phyloP scores from a whole-genome alignment of 2,888 invertebrate species.

The Boloria euphrosyne region DNA sequence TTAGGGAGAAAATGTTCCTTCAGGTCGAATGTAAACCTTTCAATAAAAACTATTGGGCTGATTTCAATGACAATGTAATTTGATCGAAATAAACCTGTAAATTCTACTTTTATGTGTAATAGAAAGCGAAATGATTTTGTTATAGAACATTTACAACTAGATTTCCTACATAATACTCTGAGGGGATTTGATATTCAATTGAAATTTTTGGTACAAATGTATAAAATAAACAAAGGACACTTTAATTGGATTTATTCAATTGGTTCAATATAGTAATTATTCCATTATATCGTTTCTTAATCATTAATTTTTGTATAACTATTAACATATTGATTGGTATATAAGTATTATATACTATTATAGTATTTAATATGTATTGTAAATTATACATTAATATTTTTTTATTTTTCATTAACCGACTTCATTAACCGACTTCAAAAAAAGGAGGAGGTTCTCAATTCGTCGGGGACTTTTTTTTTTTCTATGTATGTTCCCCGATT shows the following conservation, averaged over 20 bases:
- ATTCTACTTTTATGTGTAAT: slow-evolving; percentile 33
- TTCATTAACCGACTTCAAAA: no score
- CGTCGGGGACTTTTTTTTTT: no score
- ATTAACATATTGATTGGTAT: no score
- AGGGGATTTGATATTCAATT: slow-evolving; percentile 2
- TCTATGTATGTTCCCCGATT: no score
- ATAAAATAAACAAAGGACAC: slow-evolving; percentile 13
- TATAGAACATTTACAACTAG: not conserved
- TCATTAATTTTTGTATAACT: no score
- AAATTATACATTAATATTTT: no score
- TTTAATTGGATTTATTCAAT: slow-evolving; percentile 11
- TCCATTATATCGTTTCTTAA: no score
- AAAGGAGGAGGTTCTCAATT: no score
- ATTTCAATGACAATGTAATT: slow-evolving; percentile 42
- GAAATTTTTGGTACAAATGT: slow-evolving; percentile 1
- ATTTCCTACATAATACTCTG: not conserved
- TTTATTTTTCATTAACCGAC: no score
- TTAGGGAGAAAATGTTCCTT: slow-evolving; percentile 47
- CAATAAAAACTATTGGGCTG: slow-evolving; percentile 44
- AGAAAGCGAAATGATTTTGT: slow-evolving; percentile 18
- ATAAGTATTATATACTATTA: no score
- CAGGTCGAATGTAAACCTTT: slow-evolving; percentile 46
- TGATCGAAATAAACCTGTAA: slow-evolving; percentile 34
- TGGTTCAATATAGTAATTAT: slow-evolving; percentile 2
- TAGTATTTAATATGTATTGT: no score